These are phyloP conservation scores for Andrena camellia DNA, from an alignment of 2,888 invertebrate genomes.

Conservation along the genomic window DNA sequence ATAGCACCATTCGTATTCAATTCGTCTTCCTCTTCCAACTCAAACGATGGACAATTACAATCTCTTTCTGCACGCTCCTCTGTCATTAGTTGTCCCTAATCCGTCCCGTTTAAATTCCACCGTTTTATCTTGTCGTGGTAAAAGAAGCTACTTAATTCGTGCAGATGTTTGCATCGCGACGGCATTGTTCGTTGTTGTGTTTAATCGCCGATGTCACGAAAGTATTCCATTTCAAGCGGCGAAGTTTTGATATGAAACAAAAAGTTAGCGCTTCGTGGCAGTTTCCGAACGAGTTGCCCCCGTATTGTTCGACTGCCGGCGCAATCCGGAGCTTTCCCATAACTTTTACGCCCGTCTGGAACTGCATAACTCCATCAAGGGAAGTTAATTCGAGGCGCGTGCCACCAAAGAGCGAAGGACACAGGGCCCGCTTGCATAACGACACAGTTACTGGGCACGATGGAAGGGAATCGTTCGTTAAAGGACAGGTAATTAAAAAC, in stretches of 20 bases:
- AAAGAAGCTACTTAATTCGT: neutral
- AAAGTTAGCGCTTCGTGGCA: conserved; percentile 16
- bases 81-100: too few relatives aligned
- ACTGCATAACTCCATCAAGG: conserved; percentile 13
- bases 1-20: conserved; percentile 3
- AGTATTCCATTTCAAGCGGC: conserved; percentile 16
- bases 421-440: neutral
- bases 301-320: conserved; percentile 6
- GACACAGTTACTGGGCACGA: conserved; percentile 3
- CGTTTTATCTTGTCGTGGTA: neutral
- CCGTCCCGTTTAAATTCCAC: too few relatives aligned
- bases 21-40: too few relatives aligned
- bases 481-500: conserved; percentile 65
- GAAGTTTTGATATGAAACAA: neutral
- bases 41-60: too few relatives aligned
- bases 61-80: too few relatives aligned
- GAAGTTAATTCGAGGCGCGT: conserved; percentile 36
- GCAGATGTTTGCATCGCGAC: neutral
- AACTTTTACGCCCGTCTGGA: conserved; percentile 16
- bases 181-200: neutral
- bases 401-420: conserved; percentile 14
- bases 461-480: conserved; percentile 23
- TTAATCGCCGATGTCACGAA: conserved; percentile 15
- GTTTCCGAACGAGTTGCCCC: conserved; percentile 9
- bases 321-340: conserved; percentile 8